Evolutionary conservation across 1,140 invertebrate species (phyloP).

Genomic region (Cydia fagiglandana): DNA sequence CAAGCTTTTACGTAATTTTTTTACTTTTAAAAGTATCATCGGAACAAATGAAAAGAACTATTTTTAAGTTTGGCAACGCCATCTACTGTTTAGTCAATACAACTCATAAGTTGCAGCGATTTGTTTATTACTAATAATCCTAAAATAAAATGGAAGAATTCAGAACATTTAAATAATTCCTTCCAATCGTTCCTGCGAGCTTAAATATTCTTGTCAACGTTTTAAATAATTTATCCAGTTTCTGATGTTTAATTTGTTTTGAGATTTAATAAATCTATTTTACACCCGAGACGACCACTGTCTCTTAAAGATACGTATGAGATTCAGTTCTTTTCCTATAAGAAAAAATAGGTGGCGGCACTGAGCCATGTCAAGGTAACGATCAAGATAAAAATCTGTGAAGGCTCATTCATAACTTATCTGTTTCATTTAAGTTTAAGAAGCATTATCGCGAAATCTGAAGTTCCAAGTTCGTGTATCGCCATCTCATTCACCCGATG

Average conservation of each 20-base stretch:
- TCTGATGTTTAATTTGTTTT: conserved; percentile 26
- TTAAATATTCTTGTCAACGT: neutral
- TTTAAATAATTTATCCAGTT: conserved; percentile 30
- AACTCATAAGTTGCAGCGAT: neutral
- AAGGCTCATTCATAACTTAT: too few species aligned
- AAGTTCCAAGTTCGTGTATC: too few species aligned
- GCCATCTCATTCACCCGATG: too few species aligned
- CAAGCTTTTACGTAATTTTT: conserved; percentile 15
- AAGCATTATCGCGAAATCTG: too few species aligned
- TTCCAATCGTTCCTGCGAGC: conserved; percentile 11
- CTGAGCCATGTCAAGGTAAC: neutral
- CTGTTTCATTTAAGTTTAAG: too few species aligned
- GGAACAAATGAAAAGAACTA: conserved; percentile 19
- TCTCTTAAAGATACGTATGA: neutral
- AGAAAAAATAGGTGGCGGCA: neutral
- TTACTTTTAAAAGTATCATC: conserved; percentile 6
- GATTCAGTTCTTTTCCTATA: too few species aligned
- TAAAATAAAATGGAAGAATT: neutral
- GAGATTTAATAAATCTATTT: conserved; percentile 20
- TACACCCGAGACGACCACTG: neutral
- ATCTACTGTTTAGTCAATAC: neutral
- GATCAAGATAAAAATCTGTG: too few species aligned
- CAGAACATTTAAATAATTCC: conserved; percentile 1
- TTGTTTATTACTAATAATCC: neutral
- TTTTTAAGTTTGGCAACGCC: conserved; percentile 2